Percentiles rank a stretch among this genome's conserved stretches.
These are phyloP conservation scores for Drosophila varians DNA, from an alignment of 1,140 invertebrate genomes.

Conservation along the genomic window DNA sequence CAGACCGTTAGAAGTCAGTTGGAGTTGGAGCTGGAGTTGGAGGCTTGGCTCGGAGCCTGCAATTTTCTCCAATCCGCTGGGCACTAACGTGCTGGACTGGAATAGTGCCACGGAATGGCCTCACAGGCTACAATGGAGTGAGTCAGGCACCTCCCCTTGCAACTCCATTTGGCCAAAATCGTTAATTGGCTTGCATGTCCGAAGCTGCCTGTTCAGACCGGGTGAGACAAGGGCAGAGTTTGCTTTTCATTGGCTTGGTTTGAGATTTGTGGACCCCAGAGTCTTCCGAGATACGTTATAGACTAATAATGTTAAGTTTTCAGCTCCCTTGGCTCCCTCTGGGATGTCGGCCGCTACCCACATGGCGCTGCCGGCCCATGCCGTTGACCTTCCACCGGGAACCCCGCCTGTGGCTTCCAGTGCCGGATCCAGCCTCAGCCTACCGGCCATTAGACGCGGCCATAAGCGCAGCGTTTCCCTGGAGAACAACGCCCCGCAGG, in stretches of 20 bases:
- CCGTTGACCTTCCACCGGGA: constrained; percentile 29
- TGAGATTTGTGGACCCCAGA: background rate
- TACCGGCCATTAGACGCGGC: constrained; percentile 60
- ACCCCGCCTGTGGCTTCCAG: constrained; percentile 14
- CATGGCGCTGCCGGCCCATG: constrained; percentile 65
- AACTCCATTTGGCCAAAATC: constrained; percentile 22
- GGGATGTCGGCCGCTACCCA: constrained; percentile 65
- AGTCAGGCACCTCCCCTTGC: no score
- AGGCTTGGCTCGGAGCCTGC: constrained; percentile 34
- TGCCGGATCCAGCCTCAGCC: constrained; percentile 5
- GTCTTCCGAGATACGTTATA: constrained; percentile 11
- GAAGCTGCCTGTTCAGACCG: constrained; percentile 6
- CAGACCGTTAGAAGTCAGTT: constrained; percentile 50
- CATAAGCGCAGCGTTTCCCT: constrained; percentile 78
- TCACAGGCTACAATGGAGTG: background rate
- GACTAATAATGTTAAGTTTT: background rate
- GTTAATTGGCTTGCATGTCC: constrained; percentile 26
- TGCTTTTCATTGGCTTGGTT: background rate
- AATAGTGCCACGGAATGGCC: constrained; percentile 3
- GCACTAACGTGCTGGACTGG: no score
- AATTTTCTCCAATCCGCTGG: background rate
- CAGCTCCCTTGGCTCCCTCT: background rate
- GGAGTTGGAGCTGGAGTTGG: constrained; percentile 35
- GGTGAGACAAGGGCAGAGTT: constrained; percentile 15
- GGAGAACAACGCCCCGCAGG: constrained; percentile 68